Conservation (phyloP, 1,140 invertebrate species). For the Drosophila albomicans region DNA sequence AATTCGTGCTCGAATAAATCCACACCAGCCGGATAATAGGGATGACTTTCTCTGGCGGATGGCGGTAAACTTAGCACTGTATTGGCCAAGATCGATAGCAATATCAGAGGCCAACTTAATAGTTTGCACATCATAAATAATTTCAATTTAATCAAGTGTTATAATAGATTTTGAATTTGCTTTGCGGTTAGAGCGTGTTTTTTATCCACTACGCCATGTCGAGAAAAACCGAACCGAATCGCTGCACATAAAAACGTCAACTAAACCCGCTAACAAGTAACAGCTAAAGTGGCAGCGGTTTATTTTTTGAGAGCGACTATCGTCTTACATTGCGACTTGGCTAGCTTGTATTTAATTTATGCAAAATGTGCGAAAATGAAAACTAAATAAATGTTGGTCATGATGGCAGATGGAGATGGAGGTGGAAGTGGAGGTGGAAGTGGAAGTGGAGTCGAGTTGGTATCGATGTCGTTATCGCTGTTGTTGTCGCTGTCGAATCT, state of each 20-base stretch:
- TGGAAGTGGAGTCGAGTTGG: constrained; percentile 10
- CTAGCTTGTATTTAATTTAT: constrained; percentile 72
- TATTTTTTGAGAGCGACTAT: constrained; percentile 11
- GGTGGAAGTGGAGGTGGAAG: constrained; percentile 7
- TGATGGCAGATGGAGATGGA: constrained; percentile 12
- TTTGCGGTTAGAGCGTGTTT: constrained; percentile 37
- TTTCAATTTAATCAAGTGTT: constrained; percentile 46
- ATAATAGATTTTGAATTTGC: constrained; percentile 52
- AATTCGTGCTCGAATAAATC: constrained; percentile 84
- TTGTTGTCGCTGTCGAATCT: constrained; percentile 37
- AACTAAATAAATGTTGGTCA: constrained; percentile 73
- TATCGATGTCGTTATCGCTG: constrained; percentile 18
- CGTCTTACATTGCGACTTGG: constrained; percentile 16
- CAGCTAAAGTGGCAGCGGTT: constrained; percentile 1
- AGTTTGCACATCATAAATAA: constrained; percentile 57
- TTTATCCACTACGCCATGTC: constrained; percentile 25
- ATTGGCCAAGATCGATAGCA: constrained; percentile 9
- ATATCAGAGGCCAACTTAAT: constrained; percentile 29
- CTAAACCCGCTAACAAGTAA: constrained; percentile 50
- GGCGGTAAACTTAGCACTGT: constrained; percentile 20
- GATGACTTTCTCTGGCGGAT: constrained; percentile 59
- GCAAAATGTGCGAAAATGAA: constrained; percentile 82
- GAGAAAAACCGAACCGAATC: constrained; percentile 55
- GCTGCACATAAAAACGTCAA: constrained; percentile 67
- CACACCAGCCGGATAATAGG: constrained; percentile 68